Evolutionary conservation across 1,140 invertebrate species (phyloP), one percentile per base, ranked within the genome.

Genomic region (Ridgeia piscesae): DNA sequence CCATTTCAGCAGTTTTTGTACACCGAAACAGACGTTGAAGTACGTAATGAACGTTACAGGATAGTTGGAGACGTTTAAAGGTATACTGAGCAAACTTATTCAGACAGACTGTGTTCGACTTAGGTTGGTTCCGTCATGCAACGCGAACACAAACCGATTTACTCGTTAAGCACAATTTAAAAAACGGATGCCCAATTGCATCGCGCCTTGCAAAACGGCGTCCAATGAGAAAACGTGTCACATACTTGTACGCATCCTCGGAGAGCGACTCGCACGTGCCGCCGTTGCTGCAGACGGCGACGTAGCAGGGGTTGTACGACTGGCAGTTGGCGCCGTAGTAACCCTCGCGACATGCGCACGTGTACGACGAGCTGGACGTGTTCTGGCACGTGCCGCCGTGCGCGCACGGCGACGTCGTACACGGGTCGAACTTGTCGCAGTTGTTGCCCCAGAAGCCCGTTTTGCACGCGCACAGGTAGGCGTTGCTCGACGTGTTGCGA

Each of bases 301-400:
- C 91, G n/a, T 93, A 58, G 93, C 96, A 96, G 8, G 94, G 94
- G 92, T 96, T 94, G 88, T 94, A 94, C 91, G 93, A 92, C n/a
- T 95, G 93, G 93, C 96, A 96, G 35, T 93, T 93, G 0, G 92
- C 48, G 2, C 96, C 96, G 92, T 95, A 95, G 93, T 94, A 96
- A 9, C 94, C 94, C 27, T 35, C 50, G 14, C 14, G 35, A 91
- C 92, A 92, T 17, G n/a, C 35, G 88, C 92, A 92, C 6, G 42
- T 48, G 34, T 92, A 92, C 14, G 35, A 33, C 21, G 35, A 11
- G n/a, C 33, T n/a, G 9, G 92, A 50, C 21, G 33, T 58, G 34
- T 92, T 92, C 34, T 31, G 35, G 35, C 92, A 92, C 31, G 33
- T 31, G 8, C 89, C 92, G n/a, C 48, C 92, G 58, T 92, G 92